phyloP scores from a whole-genome alignment of 2,888 invertebrate species.

The Pterostichus madidus region DNA sequence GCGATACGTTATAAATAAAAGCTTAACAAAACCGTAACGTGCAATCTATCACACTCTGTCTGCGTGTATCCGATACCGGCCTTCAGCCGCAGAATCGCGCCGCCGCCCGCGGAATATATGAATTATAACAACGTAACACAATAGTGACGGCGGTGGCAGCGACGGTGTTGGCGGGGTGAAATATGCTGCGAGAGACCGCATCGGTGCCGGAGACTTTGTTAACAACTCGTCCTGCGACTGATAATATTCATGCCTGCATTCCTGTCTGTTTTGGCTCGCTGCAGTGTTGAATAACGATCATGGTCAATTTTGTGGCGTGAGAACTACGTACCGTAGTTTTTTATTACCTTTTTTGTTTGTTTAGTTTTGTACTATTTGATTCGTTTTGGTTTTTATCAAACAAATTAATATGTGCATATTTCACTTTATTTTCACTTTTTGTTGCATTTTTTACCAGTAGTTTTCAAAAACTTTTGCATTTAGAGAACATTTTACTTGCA shows the following conservation, averaged over 20 bases:
- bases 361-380: background rate
- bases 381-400: background rate
- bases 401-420: constrained; percentile 3
- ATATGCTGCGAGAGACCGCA: constrained; percentile 1
- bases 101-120: constrained; percentile 52
- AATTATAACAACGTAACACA: constrained; percentile 63
- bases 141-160: constrained; percentile 40
- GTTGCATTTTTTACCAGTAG: background rate
- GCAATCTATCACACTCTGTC: constrained; percentile 66
- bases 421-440: background rate
- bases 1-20: constrained; percentile 64
- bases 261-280: background rate
- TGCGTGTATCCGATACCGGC: constrained; percentile 61
- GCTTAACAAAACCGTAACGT: constrained; percentile 59
- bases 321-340: background rate
- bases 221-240: constrained; percentile 17
- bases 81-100: constrained; percentile 51
- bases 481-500: too few species aligned
- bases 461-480: too few species aligned
- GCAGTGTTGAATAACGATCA: constrained; percentile 21
- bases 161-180: background rate
- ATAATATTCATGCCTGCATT: constrained; percentile 23
- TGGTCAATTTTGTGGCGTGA: constrained; percentile 12
- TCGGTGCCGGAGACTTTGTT: constrained; percentile 1
- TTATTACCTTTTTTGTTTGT: background rate